Evolutionary conservation across 2,888 invertebrate species (phyloP), one percentile per base, ranked within the genome.

Genomic region (Tupiocoris notatus): DNA sequence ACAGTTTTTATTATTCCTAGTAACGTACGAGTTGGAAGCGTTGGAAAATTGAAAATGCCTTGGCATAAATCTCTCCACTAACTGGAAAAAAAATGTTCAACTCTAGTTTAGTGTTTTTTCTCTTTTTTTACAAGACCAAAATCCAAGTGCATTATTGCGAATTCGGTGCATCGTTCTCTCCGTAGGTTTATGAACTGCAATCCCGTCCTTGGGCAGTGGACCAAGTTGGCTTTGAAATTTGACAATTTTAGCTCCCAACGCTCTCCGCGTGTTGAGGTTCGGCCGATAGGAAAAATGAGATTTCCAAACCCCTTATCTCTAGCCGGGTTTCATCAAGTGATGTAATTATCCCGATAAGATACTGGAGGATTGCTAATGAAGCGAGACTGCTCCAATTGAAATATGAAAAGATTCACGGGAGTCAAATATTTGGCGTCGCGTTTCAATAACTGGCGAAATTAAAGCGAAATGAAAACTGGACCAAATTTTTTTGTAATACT

Each of bases 171-270:
- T 39, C 39, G 3, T 39, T 39, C 39, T 12, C 39, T 3, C 6
- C 39, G 39, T 39, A 39, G 65, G 65, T 67, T 57, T 67, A 67
- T 67, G 67, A 67, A 67, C 67, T 67, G 67, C 67, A 67, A 67
- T 39, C 57, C 12, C 57, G 57, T 54, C 67, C 67, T 67, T 67
- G 67, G 67, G 67, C 39, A 6, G 20, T 57, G 1, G 57, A n/a
- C 67, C 67, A 67, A 67, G 22, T 57, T 67, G 67, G 67, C 67
- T 67, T 65, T 24, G 21, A 2, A 67, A 67, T 56, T 56, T 56
- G 17, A 54, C 54, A 67, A 67, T 22, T 67, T 67, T 67, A 67
- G 67, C 67, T 54, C 57, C 56, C 21, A 22, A 67, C 67, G 54
- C 56, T 22, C 67, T 56, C 3, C 1, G 23, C 39, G 25, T 65